A percentile compares a stretch with the other conserved stretches of the same genome.
Conservation (phyloP, 2,888 invertebrate genomes). For the Amphiduros pacificus region DNA sequence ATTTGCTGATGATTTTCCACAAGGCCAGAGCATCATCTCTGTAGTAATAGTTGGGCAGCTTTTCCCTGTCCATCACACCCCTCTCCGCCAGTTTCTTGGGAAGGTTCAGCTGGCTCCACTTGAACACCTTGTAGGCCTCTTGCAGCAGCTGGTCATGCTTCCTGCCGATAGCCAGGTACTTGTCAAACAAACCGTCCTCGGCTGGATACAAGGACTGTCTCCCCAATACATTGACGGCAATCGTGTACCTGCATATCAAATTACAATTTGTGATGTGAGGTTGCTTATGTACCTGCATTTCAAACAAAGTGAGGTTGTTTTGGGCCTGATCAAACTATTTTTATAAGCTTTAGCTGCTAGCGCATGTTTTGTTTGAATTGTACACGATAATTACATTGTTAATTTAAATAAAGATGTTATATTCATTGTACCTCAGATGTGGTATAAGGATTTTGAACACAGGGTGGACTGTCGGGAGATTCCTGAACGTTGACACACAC, state of each 20-base stretch:
- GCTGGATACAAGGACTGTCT: slow-evolving; percentile 14
- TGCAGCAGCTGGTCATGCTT: not conserved
- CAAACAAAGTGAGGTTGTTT: too few species aligned
- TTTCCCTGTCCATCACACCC: slow-evolving; percentile 18
- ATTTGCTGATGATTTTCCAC: slow-evolving; percentile 26
- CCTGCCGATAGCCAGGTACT: slow-evolving; percentile 21
- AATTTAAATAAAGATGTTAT: too few species aligned
- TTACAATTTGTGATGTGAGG: too few species aligned
- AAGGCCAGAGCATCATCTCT: slow-evolving; percentile 23
- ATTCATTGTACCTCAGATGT: slow-evolving; percentile 22
- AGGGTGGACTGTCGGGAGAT: slow-evolving; percentile 29
- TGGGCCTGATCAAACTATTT: too few species aligned
- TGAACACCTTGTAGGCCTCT: not conserved
- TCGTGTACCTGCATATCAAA: too few species aligned
- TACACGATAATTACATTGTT: too few species aligned
- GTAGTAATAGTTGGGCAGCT: slow-evolving; percentile 26
- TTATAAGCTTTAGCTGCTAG: too few species aligned
- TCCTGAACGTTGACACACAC: slow-evolving; percentile 23
- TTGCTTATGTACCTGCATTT: too few species aligned
- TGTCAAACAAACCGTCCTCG: slow-evolving; percentile 17
- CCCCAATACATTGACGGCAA: slow-evolving; percentile 16
- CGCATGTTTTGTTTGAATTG: too few species aligned
- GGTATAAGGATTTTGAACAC: slow-evolving; percentile 30
- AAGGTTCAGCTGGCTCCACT: not conserved
- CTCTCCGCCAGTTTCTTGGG: slow-evolving; percentile 14